Conservation (phyloP, 1,140 invertebrate genomes). For the Helicoverpa zea region DNA sequence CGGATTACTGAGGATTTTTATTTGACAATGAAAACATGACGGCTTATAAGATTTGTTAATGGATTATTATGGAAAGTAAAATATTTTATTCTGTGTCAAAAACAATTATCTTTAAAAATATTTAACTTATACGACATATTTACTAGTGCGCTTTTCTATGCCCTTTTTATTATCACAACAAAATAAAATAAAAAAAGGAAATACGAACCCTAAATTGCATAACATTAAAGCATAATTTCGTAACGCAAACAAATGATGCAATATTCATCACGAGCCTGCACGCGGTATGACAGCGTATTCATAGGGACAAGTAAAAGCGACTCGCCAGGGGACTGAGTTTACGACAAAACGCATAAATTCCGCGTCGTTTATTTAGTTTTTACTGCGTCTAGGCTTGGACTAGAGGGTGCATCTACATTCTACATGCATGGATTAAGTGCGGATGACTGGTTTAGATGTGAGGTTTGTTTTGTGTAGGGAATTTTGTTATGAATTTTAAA, state of each 20-base stretch:
- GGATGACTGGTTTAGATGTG: slow-evolving; percentile 1
- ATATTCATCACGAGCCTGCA: neutral
- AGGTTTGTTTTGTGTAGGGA: neutral
- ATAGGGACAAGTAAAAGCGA: slow-evolving; percentile 16
- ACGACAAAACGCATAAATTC: slow-evolving; percentile 52
- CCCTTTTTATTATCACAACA: too few relatives aligned
- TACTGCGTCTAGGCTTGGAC: slow-evolving; percentile 40
- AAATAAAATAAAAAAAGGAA: too few relatives aligned
- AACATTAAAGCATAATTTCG: too few relatives aligned
- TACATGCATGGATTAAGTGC: slow-evolving; percentile 7
- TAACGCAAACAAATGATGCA: neutral
- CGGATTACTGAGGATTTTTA: slow-evolving; percentile 10
- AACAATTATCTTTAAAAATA: too few relatives aligned
- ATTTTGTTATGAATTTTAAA: neutral
- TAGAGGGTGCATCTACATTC: slow-evolving; percentile 11
- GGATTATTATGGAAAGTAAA: neutral
- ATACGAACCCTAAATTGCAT: too few relatives aligned
- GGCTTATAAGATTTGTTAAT: neutral
- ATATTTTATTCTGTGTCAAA: too few relatives aligned
- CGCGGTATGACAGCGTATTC: neutral
- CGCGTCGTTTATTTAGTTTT: slow-evolving; percentile 53
- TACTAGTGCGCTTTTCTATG: too few relatives aligned
- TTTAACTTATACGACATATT: too few relatives aligned
- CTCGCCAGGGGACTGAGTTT: slow-evolving; percentile 19
- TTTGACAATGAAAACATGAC: neutral